These are phyloP conservation scores for Mohoua ochrocephala DNA, from an alignment of 2,113 vertebrate species.

Conservation along the genomic window DNA sequence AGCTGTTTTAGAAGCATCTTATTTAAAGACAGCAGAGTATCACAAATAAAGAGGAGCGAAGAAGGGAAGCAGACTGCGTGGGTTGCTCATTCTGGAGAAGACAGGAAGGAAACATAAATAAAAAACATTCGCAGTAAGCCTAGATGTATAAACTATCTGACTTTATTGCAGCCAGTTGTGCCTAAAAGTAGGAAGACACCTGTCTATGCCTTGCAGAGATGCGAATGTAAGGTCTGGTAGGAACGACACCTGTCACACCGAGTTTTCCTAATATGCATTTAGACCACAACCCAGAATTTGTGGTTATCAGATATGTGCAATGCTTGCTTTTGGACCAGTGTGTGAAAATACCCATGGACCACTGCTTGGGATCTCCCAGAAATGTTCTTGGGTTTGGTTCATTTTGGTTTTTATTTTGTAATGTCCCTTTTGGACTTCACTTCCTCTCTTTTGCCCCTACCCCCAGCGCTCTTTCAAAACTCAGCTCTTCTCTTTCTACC, in stretches of 20 bases:
- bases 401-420: background rate
- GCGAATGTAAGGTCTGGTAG: background rate
- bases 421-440: background rate
- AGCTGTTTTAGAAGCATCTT: background rate
- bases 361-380: background rate
- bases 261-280: background rate
- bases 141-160: background rate
- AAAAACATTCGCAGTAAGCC: background rate
- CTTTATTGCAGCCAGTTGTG: background rate
- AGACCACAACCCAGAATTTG: background rate
- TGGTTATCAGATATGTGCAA: background rate
- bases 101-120: background rate
- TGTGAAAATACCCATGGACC: background rate
- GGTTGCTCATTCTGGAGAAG: background rate
- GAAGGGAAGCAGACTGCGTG: background rate
- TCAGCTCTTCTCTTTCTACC: background rate
- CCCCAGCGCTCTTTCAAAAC: background rate
- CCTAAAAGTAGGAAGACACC: background rate
- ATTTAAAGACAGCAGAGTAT: background rate
- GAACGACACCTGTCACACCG: rapidly evolving
- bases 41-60: background rate
- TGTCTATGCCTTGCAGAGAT: background rate
- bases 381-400: rapidly evolving
- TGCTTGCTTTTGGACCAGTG: background rate
- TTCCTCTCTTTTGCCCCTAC: background rate